Conservation (phyloP, 2,797 vertebrate genomes). For the Molossus molossus region DNA sequence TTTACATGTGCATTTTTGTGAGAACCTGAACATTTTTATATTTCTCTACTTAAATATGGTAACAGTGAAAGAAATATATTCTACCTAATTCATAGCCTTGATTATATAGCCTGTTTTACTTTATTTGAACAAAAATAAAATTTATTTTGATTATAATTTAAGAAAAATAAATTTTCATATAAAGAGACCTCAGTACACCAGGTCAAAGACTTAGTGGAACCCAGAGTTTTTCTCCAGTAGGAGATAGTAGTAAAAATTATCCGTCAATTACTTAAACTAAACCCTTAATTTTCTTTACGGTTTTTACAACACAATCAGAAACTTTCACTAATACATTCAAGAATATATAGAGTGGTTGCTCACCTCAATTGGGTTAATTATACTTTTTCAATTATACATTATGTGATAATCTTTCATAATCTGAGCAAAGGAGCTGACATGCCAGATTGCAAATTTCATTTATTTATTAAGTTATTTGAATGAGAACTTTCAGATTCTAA, state of each 20-base stretch:
- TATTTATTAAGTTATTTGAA: not conserved
- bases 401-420: not conserved
- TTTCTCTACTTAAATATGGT: not conserved
- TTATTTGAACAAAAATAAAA: not conserved
- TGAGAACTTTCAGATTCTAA: conserved; percentile 23
- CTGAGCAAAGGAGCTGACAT: not conserved
- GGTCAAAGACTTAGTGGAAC: not conserved
- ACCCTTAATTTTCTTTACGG: not conserved
- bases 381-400: not conserved
- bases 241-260: not conserved
- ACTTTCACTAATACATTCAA: not conserved
- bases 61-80: not conserved
- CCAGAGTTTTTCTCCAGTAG: not conserved
- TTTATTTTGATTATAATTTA: not conserved
- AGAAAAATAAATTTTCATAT: not conserved
- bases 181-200: not conserved
- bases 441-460: not conserved
- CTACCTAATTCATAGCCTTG: not conserved
- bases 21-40: not conserved
- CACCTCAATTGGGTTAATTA: conserved; percentile 18
- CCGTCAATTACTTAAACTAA: not conserved
- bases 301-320: not conserved
- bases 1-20: not conserved
- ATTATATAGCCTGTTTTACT: not conserved
- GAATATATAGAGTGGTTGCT: not conserved